Evolutionary conservation across 2,888 invertebrate genomes (phyloP).

Genomic region (Tigriopus californicus): DNA sequence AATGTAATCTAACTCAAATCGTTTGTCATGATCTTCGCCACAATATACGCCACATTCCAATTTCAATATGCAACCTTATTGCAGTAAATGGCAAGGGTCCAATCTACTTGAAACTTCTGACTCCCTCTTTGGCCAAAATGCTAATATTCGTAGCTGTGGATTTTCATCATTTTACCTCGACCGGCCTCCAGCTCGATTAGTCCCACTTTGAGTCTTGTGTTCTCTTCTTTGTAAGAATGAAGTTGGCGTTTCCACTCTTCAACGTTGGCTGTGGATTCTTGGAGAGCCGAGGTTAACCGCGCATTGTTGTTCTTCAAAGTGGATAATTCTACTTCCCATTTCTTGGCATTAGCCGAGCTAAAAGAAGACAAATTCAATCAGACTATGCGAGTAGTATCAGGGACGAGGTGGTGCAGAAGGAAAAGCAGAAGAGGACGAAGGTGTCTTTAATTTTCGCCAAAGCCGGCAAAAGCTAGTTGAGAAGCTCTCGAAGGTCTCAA

Average conservation of each 20-base stretch:
- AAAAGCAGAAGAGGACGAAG: not conserved
- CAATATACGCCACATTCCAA: too few relatives aligned
- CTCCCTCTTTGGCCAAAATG: too few relatives aligned
- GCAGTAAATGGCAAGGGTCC: too few relatives aligned
- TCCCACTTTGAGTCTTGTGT: constrained; percentile 47
- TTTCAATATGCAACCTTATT: too few relatives aligned
- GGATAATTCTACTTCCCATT: constrained; percentile 92
- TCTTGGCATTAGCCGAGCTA: constrained; percentile 93
- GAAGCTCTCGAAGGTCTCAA: not conserved
- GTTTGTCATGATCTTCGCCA: too few relatives aligned
- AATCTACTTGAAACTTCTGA: too few relatives aligned
- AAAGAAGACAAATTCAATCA: constrained; percentile 20
- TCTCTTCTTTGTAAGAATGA: constrained; percentile 53
- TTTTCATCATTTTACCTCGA: constrained; percentile 18
- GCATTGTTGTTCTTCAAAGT: constrained; percentile 91
- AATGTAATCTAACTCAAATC: too few relatives aligned
- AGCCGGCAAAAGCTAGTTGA: not conserved
- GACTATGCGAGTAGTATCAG: not conserved
- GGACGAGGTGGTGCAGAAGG: not conserved
- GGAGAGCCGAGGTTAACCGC: constrained; percentile 78
- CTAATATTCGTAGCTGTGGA: not conserved
- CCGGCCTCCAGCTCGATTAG: constrained; percentile 24
- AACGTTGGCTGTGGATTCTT: constrained; percentile 87
- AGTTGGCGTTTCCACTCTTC: constrained; percentile 96
- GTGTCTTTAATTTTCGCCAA: not conserved